Evolutionary conservation across 2,797 vertebrate genomes (phyloP).

Genomic region (Crocodylus rhombifer): DNA sequence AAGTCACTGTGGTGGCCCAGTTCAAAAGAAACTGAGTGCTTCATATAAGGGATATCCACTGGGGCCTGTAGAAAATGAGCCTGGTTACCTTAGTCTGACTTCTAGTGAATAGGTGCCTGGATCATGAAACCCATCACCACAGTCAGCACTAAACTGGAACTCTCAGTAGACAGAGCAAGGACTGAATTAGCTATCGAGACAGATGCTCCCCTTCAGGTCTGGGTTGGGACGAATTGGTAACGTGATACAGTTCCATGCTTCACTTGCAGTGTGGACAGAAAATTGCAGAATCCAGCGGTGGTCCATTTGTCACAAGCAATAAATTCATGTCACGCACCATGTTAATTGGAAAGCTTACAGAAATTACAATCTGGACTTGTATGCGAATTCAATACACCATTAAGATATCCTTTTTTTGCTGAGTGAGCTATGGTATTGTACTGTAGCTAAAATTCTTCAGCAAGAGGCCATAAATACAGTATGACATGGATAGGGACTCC

Average conservation of each 20-base stretch:
- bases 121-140: accelerated
- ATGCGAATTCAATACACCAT: neutral
- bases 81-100: neutral
- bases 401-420: neutral
- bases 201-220: neutral
- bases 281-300: neutral
- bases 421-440: neutral
- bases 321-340: neutral
- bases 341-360: neutral
- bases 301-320: neutral
- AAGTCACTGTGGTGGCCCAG: accelerated
- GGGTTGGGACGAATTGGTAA: neutral
- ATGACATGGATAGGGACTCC: neutral
- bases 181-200: neutral
- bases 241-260: accelerated
- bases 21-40: accelerated
- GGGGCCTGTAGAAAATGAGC: neutral
- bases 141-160: accelerated
- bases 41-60: accelerated
- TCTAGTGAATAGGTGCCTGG: neutral
- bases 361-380: neutral
- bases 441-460: neutral
- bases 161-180: neutral
- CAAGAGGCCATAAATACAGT: accelerated
- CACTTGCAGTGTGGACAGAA: neutral